Evolutionary conservation across 2,113 vertebrate species (phyloP).

Genomic region (Albula goreensis): DNA sequence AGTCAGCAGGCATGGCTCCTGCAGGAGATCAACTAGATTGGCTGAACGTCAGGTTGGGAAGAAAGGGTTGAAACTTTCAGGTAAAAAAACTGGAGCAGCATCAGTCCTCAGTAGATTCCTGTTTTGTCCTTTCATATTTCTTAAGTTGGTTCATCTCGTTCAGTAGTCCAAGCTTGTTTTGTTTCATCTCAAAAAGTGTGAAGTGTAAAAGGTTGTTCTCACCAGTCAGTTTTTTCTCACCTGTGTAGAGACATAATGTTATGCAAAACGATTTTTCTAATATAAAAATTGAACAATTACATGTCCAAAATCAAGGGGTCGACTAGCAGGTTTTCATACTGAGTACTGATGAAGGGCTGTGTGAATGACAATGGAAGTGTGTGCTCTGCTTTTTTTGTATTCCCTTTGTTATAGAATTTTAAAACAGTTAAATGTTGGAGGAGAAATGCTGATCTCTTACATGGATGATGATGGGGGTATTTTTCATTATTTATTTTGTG

Average conservation of each 20-base stretch:
- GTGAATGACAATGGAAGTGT: constrained; percentile 27
- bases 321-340: constrained; percentile 46
- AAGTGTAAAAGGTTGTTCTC: no score
- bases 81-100: no score
- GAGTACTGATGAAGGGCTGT: not conserved
- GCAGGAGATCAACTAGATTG: no score
- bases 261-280: constrained; percentile 54
- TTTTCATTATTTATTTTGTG: not conserved
- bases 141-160: no score
- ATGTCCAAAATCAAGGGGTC: constrained; percentile 46
- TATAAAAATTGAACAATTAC: constrained; percentile 59
- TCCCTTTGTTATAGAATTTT: not conserved
- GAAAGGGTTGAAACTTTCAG: no score
- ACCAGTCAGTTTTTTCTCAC: not conserved
- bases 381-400: not conserved
- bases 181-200: no score
- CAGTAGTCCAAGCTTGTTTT: no score
- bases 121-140: no score
- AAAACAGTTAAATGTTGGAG: not conserved
- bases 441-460: not conserved
- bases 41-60: no score
- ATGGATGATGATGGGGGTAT: not conserved
- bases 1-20: no score
- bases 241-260: constrained; percentile 48
- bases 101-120: no score